These are phyloP conservation scores for Paracanthobrama guichenoti DNA, from an alignment of 2,113 vertebrate genomes.

Conservation along the genomic window DNA sequence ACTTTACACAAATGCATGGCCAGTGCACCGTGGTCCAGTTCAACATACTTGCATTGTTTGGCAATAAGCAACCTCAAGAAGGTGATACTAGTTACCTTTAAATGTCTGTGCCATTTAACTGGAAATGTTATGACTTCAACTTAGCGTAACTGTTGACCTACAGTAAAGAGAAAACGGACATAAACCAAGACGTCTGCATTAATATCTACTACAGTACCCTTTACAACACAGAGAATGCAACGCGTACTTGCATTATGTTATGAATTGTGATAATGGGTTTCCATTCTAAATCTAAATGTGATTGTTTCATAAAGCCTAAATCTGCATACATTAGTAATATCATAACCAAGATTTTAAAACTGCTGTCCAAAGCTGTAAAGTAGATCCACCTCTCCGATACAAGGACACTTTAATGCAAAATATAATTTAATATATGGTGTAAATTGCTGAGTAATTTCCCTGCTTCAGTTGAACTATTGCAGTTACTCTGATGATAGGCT, in stretches of 20 bases:
- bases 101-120: background rate
- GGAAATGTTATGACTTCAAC: background rate
- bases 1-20: background rate
- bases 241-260: background rate
- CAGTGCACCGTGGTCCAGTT: background rate
- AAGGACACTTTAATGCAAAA: constrained; percentile 73
- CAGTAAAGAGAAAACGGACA: background rate
- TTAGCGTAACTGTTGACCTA: background rate
- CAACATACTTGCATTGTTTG: background rate
- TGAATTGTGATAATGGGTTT: background rate
- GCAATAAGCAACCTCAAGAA: background rate
- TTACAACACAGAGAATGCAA: background rate
- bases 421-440: constrained; percentile 42
- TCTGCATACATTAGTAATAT: background rate
- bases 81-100: background rate
- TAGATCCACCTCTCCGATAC: constrained; percentile 61
- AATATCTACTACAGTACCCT: background rate
- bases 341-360: background rate
- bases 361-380: background rate
- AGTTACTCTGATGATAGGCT: constrained; percentile 44
- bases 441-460: background rate
- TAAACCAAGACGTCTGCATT: background rate
- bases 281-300: background rate
- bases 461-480: constrained; percentile 1
- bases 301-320: background rate